phyloP scores from a whole-genome alignment of 2,888 invertebrate genomes.

The Willowsia nigromaculata region DNA sequence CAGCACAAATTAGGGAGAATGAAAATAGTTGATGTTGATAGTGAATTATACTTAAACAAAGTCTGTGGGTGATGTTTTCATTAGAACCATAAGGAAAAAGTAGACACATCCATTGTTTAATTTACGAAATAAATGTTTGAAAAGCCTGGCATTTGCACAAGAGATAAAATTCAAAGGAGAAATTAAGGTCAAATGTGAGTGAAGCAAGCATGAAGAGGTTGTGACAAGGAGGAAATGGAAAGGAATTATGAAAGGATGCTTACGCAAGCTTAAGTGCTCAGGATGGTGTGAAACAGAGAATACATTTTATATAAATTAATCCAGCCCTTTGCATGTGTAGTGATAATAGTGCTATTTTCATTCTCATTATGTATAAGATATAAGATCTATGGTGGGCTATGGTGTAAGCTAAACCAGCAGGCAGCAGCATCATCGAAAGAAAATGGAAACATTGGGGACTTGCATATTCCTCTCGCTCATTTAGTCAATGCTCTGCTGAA shows the following conservation, averaged over 20 bases:
- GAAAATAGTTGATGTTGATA: too few species aligned
- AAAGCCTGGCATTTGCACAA: not conserved
- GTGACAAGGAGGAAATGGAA: not conserved
- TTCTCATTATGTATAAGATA: not conserved
- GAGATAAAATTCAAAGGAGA: not conserved
- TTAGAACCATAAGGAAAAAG: not conserved
- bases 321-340: constrained; percentile 15
- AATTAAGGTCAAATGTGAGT: constrained; percentile 42
- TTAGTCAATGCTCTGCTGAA: too few species aligned
- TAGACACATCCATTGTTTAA: not conserved
- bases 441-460: not conserved
- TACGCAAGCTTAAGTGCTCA: constrained; percentile 4
- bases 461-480: too few species aligned
- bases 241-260: constrained; percentile 8
- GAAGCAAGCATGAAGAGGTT: not conserved
- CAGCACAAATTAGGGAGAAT: too few species aligned
- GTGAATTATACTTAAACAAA: too few species aligned
- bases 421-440: not conserved
- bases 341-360: not conserved
- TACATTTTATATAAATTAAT: constrained; percentile 38
- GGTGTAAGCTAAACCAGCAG: not conserved
- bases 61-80: too few species aligned
- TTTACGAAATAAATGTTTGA: constrained; percentile 20
- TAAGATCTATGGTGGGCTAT: not conserved
- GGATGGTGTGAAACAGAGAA: not conserved